Evolutionary conservation across 2,797 vertebrate species (phyloP), one percentile per base, ranked within the genome.

Genomic region (Uromys caudimaculatus): DNA sequence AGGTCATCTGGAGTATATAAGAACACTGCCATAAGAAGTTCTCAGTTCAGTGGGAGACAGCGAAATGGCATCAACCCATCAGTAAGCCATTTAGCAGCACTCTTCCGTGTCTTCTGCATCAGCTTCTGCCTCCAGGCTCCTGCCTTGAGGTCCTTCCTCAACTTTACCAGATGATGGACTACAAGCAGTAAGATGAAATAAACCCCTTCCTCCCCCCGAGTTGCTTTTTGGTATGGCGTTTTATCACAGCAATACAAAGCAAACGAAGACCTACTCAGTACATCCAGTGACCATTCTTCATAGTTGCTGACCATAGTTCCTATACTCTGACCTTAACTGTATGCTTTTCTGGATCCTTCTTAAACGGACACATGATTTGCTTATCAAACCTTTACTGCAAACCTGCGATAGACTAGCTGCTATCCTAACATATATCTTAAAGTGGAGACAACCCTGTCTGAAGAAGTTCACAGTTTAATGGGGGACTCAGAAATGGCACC

Each of bases 341-440:
- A 29, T 90, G 24, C 3, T 64, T 94, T 92, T 81, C 29, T n/a
- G 19, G 14, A 87, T 17, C 44, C 4, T 82, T 93, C 24, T 76
- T 76, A 95, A 91, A 86, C 35, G 21, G 69, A 62, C 12, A 76
- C 29, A 7, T 78, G 32, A 76, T 86, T 83, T 89, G 12, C 50
- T 97, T 91, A 87, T 94, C 4, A 93, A 41, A 67, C 21, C 78
- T 75, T 88, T 92, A 85, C n/a, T 82, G 67, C 77, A 94, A 95
- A n/a, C 35, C 27, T 47, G 12, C 23, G 56, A 62, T 38, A 19
- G 21, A 32, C n/a, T 67, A 93, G 35, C 21, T 12, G 71, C 35
- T 32, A 67, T 79, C 21, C n/a, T 73, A 88, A 69, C 32, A 56
- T 32, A 81, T 73, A 12, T 44, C 32, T 38, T 81, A 79, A 38